A percentile compares a stretch with the other conserved stretches of the same genome.
Evolutionary conservation across 2,113 vertebrate genomes (phyloP).

Genomic region (Craseonycteris thonglongyai): DNA sequence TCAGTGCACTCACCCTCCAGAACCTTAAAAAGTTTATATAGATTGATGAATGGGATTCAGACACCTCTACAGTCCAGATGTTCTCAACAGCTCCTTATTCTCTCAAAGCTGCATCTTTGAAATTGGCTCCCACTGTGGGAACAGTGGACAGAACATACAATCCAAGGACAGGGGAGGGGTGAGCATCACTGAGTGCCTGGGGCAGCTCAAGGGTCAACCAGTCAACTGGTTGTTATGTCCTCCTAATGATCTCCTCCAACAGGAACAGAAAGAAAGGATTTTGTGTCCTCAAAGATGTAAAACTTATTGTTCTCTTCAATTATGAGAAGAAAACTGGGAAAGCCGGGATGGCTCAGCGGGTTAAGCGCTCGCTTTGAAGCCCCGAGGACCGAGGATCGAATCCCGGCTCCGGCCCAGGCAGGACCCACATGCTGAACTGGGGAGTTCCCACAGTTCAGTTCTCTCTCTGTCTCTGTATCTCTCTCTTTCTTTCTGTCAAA

Average conservation of each 20-base stretch:
- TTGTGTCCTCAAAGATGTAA: not conserved
- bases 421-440: no score
- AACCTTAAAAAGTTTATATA: not conserved
- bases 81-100: not conserved
- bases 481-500: no score
- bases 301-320: not conserved
- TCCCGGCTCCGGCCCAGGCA: no score
- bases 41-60: not conserved
- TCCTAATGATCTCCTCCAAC: not conserved
- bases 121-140: no score
- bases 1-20: accelerated
- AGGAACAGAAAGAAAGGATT: not conserved
- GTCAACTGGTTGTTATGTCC: not conserved
- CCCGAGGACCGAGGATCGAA: no score
- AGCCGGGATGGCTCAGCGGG: no score
- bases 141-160: not conserved
- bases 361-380: no score
- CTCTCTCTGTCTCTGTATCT: no score
- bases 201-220: not conserved
- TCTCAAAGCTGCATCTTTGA: not conserved
- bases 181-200: no score
- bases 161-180: not conserved
- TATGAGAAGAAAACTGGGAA: no score
- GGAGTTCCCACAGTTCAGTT: no score
- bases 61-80: not conserved